Evolutionary conservation across 2,888 invertebrate species (phyloP).

Genomic region (Schizotus pectinicornis): DNA sequence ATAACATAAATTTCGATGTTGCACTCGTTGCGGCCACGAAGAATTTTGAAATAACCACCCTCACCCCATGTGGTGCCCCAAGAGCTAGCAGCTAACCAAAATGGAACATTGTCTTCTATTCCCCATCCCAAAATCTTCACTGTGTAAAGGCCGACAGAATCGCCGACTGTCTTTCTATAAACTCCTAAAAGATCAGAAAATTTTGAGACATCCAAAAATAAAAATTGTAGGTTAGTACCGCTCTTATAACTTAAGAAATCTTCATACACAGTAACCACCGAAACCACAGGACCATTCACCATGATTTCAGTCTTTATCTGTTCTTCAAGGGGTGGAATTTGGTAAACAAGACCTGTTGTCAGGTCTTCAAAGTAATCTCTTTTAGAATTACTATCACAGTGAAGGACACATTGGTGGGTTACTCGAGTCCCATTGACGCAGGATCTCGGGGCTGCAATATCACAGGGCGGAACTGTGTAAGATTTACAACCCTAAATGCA

Average conservation of each 20-base stretch:
- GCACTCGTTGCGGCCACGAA: constrained; percentile 79
- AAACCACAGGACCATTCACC: constrained; percentile 86
- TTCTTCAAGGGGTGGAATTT: constrained; percentile 38
- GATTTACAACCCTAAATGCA: not conserved
- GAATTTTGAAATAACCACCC: constrained; percentile 85
- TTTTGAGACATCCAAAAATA: not conserved
- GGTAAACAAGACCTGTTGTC: not conserved
- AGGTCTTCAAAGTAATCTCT: not conserved
- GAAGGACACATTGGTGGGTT: not conserved
- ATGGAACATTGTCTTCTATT: constrained; percentile 68
- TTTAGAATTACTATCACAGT: not conserved
- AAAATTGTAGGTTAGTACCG: constrained; percentile 52
- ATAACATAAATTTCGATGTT: constrained; percentile 75
- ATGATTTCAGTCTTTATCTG: constrained; percentile 81
- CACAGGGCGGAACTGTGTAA: not conserved
- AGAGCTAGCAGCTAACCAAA: constrained; percentile 91
- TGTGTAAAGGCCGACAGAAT: constrained; percentile 81
- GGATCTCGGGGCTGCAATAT: not conserved
- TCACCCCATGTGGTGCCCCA: constrained; percentile 96
- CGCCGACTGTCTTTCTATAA: constrained; percentile 74
- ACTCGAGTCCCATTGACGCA: not conserved
- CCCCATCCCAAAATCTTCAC: constrained; percentile 92
- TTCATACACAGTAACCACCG: constrained; percentile 80
- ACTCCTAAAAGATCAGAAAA: constrained; percentile 60
- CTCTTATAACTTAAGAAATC: constrained; percentile 83